Base-by-base conservation (phyloP, 1,140 invertebrate genomes). In the Mya arenaria region DNA sequence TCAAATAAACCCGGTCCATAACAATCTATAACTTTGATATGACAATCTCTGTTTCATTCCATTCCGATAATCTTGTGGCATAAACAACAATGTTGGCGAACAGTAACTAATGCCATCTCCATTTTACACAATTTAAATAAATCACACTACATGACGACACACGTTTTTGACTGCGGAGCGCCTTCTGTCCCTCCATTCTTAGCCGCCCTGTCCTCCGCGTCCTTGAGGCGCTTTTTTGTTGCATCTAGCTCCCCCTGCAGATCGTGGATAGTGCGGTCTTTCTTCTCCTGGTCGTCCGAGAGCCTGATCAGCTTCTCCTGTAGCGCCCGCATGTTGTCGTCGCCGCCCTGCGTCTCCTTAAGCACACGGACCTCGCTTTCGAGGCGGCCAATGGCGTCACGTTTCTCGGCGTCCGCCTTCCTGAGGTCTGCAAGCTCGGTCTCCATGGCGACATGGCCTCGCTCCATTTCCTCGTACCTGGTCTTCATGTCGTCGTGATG, bases 401-500 rank as follows among this genome's bases (percentile, higher is more conserved):
- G 55, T 37, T 80, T 65, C 5, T 80, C 65, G 6, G 32, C 4
- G 66, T 44, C 71, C 10, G 71, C 77, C n/a, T 69, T 34, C 17
- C 55, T 19, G 30, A 69, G 30, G 37, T 65, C 62, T 62, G 69
- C 77, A 2, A 71, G 23, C 44, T 80, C 77, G 30, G 77, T 66
- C 19, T 39, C 30, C 13, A 71, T 30, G 10, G 71, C 8, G 17
- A 60, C 17, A 34, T 80, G 56, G 30, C 34, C 30, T 13, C 62
- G 48, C 58, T 80, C 48, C 52, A 80, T 80, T 4, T 80, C 77
- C 0, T 80, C 77, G 37, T 56, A 56, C 55, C 71, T 80, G 13
- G 58, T 56, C 63, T 80, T 80, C 77, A 80, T 80, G 30, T 80
- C 77, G 23, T 80, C 77, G 30, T 80, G 55, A 34, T 80, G 77